These are phyloP conservation scores for Carterocephalus palaemon DNA, from an alignment of 2,888 invertebrate species.

Conservation along the genomic window DNA sequence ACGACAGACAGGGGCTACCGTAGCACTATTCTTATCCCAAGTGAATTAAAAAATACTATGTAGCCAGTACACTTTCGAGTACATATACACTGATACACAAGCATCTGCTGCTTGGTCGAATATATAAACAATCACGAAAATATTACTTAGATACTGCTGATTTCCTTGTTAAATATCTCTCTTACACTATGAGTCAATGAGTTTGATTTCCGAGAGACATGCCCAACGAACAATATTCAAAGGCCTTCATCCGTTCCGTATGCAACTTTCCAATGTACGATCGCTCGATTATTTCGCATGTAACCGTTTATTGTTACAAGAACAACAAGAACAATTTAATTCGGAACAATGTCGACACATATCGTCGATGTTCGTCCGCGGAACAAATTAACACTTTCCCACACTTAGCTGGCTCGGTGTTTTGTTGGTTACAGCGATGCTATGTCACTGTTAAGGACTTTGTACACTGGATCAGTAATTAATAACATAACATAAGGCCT, in stretches of 20 bases:
- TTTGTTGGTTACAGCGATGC: slow-evolving; percentile 28
- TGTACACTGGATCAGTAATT: slow-evolving; percentile 21
- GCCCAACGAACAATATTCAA: too few relatives aligned
- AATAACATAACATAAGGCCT: too few relatives aligned
- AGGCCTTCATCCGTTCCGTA: slow-evolving; percentile 17
- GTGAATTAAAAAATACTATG: too few relatives aligned
- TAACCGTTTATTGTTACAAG: slow-evolving; percentile 55
- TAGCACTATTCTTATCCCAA: too few relatives aligned
- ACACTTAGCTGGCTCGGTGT: slow-evolving; percentile 38
- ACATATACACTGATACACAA: too few relatives aligned
- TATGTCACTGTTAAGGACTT: slow-evolving; percentile 20
- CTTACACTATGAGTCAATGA: too few relatives aligned
- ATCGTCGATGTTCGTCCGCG: slow-evolving; percentile 35
- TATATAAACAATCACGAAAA: too few relatives aligned
- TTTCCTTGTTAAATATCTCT: too few relatives aligned
- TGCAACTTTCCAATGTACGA: slow-evolving; percentile 42
- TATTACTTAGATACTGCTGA: not conserved
- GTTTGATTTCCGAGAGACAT: too few relatives aligned
- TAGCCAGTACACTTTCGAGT: too few relatives aligned
- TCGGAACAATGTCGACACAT: slow-evolving; percentile 45
- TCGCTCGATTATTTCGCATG: slow-evolving; percentile 42
- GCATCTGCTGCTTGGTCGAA: too few relatives aligned
- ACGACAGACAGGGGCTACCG: too few relatives aligned
- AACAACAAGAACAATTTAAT: slow-evolving; percentile 60
- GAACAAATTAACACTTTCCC: slow-evolving; percentile 55